Percentiles rank a stretch among this genome's conserved stretches.
phyloP scores from a whole-genome alignment of 2,113 vertebrate genomes.

The Drymodes brunneopygia region DNA sequence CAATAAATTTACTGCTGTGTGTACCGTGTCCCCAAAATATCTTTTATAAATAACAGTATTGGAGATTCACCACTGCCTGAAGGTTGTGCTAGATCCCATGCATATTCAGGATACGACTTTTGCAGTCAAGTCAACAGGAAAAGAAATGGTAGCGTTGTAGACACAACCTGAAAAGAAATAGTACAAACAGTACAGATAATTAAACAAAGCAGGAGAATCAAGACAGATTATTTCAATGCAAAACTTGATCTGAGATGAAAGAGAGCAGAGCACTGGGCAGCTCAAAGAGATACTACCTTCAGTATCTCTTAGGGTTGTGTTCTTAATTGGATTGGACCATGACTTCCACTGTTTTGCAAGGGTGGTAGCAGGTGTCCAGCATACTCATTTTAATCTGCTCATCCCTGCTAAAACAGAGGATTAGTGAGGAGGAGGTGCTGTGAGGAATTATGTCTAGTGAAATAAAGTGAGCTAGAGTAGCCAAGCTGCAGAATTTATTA shows the following conservation, averaged over 20 bases:
- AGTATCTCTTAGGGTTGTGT: background rate
- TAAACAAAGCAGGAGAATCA: background rate
- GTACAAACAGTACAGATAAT: background rate
- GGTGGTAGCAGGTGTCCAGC: background rate
- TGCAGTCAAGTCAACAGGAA: background rate
- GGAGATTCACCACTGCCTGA: slow-evolving; percentile 6
- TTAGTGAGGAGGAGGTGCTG: background rate
- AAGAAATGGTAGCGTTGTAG: background rate
- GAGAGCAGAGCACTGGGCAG: background rate
- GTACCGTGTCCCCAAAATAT: background rate
- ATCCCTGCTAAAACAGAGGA: background rate
- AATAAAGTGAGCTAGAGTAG: background rate
- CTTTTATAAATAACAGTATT: background rate
- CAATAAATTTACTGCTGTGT: slow-evolving; percentile 2
- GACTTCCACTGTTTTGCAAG: background rate
- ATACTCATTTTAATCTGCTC: background rate
- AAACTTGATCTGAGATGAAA: background rate
- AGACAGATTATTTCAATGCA: background rate
- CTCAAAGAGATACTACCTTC: background rate
- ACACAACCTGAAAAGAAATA: background rate
- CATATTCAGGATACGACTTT: background rate
- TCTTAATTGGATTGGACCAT: background rate
- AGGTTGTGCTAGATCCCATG: background rate
- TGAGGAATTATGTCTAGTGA: background rate
- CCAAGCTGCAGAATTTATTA: background rate